Base-by-base conservation (phyloP, 2,797 vertebrate species). In the Antennarius maculatus region DNA sequence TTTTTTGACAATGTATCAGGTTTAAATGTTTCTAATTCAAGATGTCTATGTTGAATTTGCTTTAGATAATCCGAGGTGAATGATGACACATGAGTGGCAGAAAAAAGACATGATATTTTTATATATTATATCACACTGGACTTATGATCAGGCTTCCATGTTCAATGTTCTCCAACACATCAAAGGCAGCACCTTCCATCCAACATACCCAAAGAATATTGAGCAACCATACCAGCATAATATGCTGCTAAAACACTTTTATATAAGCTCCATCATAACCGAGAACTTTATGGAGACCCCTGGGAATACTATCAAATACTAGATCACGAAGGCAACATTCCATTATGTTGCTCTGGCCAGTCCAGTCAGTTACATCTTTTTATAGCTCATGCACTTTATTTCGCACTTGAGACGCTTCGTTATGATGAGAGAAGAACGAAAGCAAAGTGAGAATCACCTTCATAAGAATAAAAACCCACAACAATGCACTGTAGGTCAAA, bases 321-420 rank as follows among this genome's bases (percentile, higher is more conserved):
- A 57, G 68, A 50, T 54, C 41, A 54, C 39, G 66, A 71, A 69
- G 15, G 72, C 64, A 69, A 55, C 39, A 54, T 27, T 47, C 68
- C 46, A 65, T 66, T 63, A 29, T 54, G 63, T 62, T 48, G 53
- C 47, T 66, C 12, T 12, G 28, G 66, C 65, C 28, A 13, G 55
- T 74, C 63, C 45, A 70, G 68, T 85, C 65, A 72, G 69, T 64
- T 49, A 3, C 34, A 69, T 81, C 83, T 79, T 82, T 89, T 84
- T 82, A 79, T 87, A 87, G 82, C 64, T 71, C 54, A 54, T 67
- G 73, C 66, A 41, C 66, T 41, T 29, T 23, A 60, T 51, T 54
- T 54, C 64, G 63, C 52, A 74, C 49, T n/a, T 29, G 54, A 53
- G 71, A 61, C 77, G 34, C 71, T 47, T 54, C 41, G 60, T 67